A percentile compares a stretch with the other conserved stretches of the same genome.
phyloP scores from a whole-genome alignment of 2,113 vertebrate species.

The Solea solea region DNA sequence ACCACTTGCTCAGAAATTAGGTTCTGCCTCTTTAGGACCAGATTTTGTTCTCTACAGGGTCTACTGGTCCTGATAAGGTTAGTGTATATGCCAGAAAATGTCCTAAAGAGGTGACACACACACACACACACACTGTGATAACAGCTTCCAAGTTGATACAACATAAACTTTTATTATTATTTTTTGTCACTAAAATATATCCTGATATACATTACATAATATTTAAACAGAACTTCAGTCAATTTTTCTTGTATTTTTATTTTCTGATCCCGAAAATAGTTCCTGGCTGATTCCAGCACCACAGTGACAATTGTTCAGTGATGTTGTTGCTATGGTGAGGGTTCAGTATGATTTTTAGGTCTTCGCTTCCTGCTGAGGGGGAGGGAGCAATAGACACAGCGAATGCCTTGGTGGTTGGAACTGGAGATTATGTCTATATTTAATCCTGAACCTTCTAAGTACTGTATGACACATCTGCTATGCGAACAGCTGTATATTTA shows the following conservation, averaged over 20 bases:
- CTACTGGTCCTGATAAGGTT: too few relatives aligned
- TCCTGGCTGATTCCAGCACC: conserved; percentile 8
- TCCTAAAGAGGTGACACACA: too few relatives aligned
- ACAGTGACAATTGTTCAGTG: background rate
- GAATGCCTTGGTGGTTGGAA: conserved; percentile 45
- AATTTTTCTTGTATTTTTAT: background rate
- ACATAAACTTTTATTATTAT: too few relatives aligned
- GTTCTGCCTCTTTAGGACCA: too few relatives aligned
- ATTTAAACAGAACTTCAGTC: background rate
- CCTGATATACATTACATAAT: too few relatives aligned
- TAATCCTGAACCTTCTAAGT: conserved; percentile 71
- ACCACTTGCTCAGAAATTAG: too few relatives aligned
- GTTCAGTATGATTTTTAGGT: conserved; percentile 65
- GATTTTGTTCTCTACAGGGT: too few relatives aligned
- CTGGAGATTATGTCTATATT: conserved; percentile 76
- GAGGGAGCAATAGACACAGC: conserved; percentile 34
- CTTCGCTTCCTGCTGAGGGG: conserved; percentile 55
- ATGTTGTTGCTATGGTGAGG: conserved; percentile 77
- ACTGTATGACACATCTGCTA: conserved; percentile 64
- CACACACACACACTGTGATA: too few relatives aligned
- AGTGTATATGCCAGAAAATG: too few relatives aligned
- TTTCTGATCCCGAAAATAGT: background rate
- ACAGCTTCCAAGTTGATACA: too few relatives aligned
- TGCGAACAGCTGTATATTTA: conserved; percentile 39
- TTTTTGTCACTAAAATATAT: too few relatives aligned